Evolutionary conservation across 2,113 vertebrate species (phyloP).

Genomic region (Hyla sarda): DNA sequence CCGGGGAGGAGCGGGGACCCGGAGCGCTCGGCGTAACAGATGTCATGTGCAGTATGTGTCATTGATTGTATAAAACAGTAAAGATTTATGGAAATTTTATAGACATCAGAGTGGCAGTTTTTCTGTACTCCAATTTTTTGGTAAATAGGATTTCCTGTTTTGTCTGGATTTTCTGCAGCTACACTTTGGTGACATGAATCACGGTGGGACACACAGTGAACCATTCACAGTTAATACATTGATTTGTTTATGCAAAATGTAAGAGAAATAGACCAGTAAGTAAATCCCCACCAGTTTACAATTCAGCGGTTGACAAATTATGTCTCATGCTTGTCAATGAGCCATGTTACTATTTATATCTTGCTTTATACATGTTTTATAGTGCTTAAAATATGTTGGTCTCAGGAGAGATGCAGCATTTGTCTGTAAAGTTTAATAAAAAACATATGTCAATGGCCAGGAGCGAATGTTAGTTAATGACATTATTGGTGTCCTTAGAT

Average conservation of each 20-base stretch:
- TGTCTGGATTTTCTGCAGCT: too few species aligned
- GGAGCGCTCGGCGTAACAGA: too few species aligned
- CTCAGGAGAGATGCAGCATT: background rate
- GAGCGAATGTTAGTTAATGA: conserved; percentile 11
- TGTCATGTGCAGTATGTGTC: too few species aligned
- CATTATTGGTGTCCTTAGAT: conserved; percentile 1
- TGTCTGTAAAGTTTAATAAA: background rate
- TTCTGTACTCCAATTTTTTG: too few species aligned
- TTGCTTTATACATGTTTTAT: background rate
- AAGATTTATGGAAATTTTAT: too few species aligned
- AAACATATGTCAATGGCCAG: conserved; percentile 12
- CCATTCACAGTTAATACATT: background rate
- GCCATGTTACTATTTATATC: background rate
- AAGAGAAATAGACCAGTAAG: background rate
- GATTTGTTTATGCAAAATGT: background rate
- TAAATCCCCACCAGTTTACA: background rate
- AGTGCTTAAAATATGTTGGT: background rate
- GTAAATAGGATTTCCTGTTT: too few species aligned
- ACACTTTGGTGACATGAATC: background rate
- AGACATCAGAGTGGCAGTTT: too few species aligned
- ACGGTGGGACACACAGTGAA: background rate
- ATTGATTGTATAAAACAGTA: too few species aligned
- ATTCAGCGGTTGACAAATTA: background rate
- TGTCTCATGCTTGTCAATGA: background rate
- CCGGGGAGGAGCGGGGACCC: too few species aligned